These are phyloP conservation scores for Steinernema feltiae DNA, from an alignment of 1,140 invertebrate species.

Conservation along the genomic window DNA sequence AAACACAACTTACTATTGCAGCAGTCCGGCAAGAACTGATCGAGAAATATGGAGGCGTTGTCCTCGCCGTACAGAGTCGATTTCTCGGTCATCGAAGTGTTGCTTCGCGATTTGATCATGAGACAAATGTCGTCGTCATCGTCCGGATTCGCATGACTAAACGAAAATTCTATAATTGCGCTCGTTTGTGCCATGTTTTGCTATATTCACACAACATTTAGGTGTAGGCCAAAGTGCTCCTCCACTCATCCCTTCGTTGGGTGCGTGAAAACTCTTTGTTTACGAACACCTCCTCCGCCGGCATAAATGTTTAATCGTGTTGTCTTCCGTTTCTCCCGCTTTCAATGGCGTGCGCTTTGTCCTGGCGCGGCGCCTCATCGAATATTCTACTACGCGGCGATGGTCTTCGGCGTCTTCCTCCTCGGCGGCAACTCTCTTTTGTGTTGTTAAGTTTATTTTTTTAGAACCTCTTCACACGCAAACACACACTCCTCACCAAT, in stretches of 20 bases:
- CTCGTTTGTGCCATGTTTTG: too few relatives aligned
- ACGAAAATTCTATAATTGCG: too few relatives aligned
- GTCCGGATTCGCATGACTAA: neutral
- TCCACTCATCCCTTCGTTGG: neutral
- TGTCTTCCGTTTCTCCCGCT: neutral
- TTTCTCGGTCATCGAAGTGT: conserved; percentile 28
- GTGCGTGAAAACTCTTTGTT: conserved; percentile 5
- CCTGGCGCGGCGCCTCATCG: neutral
- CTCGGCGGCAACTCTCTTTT: too few relatives aligned
- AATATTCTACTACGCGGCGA: neutral
- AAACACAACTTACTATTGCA: conserved; percentile 26
- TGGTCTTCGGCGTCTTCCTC: neutral
- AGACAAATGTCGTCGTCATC: neutral
- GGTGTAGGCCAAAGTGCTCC: too few relatives aligned
- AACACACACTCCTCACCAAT: neutral
- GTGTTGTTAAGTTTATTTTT: neutral
- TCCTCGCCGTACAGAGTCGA: conserved; percentile 38
- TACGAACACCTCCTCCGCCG: neutral
- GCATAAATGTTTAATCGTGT: conserved; percentile 1
- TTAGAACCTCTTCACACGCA: neutral
- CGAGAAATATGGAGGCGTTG: conserved; percentile 28
- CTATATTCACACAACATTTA: too few relatives aligned
- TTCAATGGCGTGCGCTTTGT: neutral
- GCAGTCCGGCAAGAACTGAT: conserved; percentile 31
- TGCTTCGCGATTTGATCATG: conserved; percentile 24